Percentiles rank a stretch among this genome's conserved stretches.
phyloP scores from a whole-genome alignment of 2,888 invertebrate genomes.

The Linyphia triangularis region DNA sequence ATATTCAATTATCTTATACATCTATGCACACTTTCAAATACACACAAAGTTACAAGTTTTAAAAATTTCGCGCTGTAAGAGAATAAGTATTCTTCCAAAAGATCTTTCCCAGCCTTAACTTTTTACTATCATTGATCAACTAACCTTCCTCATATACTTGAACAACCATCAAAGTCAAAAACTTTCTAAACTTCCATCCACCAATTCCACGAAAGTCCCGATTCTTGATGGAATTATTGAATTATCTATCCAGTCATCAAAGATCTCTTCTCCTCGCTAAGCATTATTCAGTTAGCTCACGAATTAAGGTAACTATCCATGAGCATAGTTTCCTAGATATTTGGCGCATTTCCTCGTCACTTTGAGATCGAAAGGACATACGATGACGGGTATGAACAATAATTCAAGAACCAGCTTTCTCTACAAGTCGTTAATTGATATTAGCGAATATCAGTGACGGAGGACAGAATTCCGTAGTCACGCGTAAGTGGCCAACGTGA shows the following conservation, averaged over 20 bases:
- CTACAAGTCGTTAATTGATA: slow-evolving; percentile 32
- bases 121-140: neutral
- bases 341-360: neutral
- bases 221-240: slow-evolving; percentile 35
- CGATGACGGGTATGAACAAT: slow-evolving; percentile 11
- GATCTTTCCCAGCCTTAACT: slow-evolving; percentile 9
- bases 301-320: slow-evolving; percentile 10
- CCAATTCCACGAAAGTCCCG: neutral
- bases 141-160: neutral
- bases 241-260: slow-evolving; percentile 47
- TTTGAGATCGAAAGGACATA: neutral
- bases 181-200: slow-evolving; percentile 7
- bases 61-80: neutral
- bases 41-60: too few relatives aligned
- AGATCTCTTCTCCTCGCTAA: slow-evolving; percentile 27
- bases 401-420: slow-evolving; percentile 9
- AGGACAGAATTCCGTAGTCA: too few relatives aligned
- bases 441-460: slow-evolving; percentile 29
- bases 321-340: slow-evolving; percentile 4
- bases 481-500: too few relatives aligned
- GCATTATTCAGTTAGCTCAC: slow-evolving; percentile 7
- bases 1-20: too few relatives aligned
- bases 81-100: neutral
- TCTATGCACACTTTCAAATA: too few relatives aligned
- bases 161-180: neutral